A percentile compares a stretch with the other conserved stretches of the same genome.
Conservation (phyloP, 2,797 vertebrate genomes). For the Hippocampus kuda region DNA sequence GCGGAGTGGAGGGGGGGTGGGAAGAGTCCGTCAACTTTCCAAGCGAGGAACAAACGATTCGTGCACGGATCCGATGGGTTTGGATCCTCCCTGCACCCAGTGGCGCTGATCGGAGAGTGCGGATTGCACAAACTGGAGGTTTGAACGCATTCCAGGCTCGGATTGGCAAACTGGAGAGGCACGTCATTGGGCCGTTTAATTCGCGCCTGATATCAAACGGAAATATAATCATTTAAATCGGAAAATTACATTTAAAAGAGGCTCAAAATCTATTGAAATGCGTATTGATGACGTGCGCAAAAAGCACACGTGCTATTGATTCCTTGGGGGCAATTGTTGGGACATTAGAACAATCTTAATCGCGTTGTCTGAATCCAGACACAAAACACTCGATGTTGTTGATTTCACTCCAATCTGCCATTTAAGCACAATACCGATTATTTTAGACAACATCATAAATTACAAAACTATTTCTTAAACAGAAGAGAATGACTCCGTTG, state of each 20-base stretch:
- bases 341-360: background rate
- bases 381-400: background rate
- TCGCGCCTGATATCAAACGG: background rate
- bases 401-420: background rate
- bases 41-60: background rate
- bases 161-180: constrained; percentile 45
- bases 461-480: background rate
- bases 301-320: background rate
- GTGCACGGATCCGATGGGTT: constrained; percentile 4
- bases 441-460: background rate
- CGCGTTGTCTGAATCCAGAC: background rate
- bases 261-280: background rate
- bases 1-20: background rate
- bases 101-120: constrained; percentile 16
- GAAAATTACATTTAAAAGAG: background rate
- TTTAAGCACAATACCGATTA: background rate
- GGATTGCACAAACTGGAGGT: constrained; percentile 18
- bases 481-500: background rate
- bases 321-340: background rate
- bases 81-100: constrained; percentile 28
- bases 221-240: background rate
- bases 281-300: background rate
- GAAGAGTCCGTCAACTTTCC: constrained; percentile 44
- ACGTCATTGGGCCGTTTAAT: constrained; percentile 26
- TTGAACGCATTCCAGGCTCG: constrained; percentile 18